Base-by-base conservation (phyloP, 2,797 vertebrate genomes). In the Clarias platycephalus region DNA sequence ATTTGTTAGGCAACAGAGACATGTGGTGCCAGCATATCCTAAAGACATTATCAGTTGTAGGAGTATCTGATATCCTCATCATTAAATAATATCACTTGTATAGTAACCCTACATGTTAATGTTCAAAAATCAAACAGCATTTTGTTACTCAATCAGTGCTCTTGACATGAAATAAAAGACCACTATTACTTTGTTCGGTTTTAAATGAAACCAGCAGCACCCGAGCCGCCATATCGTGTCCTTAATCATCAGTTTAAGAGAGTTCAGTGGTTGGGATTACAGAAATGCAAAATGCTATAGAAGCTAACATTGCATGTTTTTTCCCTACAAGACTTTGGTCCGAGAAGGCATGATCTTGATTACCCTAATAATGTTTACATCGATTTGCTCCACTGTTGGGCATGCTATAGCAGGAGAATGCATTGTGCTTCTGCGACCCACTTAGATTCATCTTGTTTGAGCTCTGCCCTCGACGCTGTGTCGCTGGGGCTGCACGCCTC, bases 391-490 rank as follows among this genome's bases (percentile, higher is more conserved):
- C 60, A 55, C 84, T 83, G 71, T 84, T 80, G 82, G 85, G 67
- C 75, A 40, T 64, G 81, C 49, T 82, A 64, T 67, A 40, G 87
- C 82, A 71, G 81, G 66, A 58, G 81, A 81, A 84, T 49, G 78
- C 76, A 53, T 80, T 82, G 77, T 82, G 81, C 87, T 71, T 55
- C 70, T 18, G 92, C 89, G 93, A 94, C 94, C 92, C 92, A 94
- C 89, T 94, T 94, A 91, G 87, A 93, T 93, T 92, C 82, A 93
- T 93, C 92, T 90, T 91, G 88, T 88, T 91, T 91, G 90, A 90
- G 90, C 86, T 90, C 70, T 63, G 89, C 91, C 88, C 91, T 92
- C 90, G 86, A 89, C 88, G 90, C 88, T 86, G 86, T 92, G 90
- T 92, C 92, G 91, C 91, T 83, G 64, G 80, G 84, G 80, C 85